These are phyloP conservation scores for Anoplopoma fimbria DNA, from an alignment of 2,113 vertebrate genomes.

Conservation along the genomic window DNA sequence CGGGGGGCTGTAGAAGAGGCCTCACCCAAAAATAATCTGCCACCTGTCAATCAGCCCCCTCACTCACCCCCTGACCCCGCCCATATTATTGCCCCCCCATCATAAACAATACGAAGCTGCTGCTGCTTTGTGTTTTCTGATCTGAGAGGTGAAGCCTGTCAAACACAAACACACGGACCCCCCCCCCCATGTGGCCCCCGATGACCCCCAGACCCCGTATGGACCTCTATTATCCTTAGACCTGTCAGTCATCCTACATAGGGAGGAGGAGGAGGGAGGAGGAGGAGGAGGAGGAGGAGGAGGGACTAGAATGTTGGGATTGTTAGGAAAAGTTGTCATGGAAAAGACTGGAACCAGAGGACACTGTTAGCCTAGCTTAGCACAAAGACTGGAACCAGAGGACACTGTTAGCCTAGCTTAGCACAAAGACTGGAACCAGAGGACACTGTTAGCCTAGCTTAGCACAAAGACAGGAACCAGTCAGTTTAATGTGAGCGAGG, in stretches of 20 bases:
- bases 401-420: no score
- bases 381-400: neutral
- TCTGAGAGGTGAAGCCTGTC: conserved; percentile 52
- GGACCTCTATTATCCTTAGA: conserved; percentile 34
- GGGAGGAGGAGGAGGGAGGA: neutral
- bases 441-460: no score
- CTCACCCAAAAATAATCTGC: neutral
- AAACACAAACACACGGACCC: conserved; percentile 30
- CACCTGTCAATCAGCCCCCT: conserved; percentile 47
- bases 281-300: neutral
- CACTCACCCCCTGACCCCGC: neutral
- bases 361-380: no score
- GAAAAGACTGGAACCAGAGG: neutral
- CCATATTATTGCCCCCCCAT: conserved; percentile 24
- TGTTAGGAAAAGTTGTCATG: neutral
- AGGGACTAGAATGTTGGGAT: neutral
- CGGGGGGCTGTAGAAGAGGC: neutral
- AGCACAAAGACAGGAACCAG: neutral
- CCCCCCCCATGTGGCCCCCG: conserved; percentile 30
- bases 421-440: neutral
- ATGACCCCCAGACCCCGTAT: conserved; percentile 26
- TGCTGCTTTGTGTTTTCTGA: conserved; percentile 46
- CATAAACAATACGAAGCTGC: conserved; percentile 31
- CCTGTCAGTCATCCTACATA: conserved; percentile 52
- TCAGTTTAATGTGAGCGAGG: no score